Percentiles rank a stretch among this genome's conserved stretches.
Conservation (phyloP, 2,797 vertebrate genomes). For the Bovichtus diacanthus region DNA sequence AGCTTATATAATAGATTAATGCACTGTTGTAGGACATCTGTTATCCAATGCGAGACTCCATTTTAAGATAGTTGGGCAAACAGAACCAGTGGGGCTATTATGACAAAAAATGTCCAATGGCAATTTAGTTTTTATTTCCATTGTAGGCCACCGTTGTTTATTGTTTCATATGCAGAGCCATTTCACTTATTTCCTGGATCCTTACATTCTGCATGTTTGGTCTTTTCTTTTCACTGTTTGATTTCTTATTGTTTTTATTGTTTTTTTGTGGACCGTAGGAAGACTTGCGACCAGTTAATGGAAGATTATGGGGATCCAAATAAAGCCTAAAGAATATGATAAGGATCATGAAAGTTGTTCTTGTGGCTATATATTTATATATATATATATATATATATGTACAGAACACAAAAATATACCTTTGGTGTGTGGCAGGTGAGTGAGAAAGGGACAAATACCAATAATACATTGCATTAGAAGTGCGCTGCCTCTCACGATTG, state of each 20-base stretch:
- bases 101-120: too few species aligned
- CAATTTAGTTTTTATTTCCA: not conserved
- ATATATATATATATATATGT: too few species aligned
- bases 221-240: not conserved
- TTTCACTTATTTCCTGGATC: not conserved
- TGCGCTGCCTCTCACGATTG: constrained; percentile 19
- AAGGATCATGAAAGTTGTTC: not conserved
- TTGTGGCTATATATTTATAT: not conserved
- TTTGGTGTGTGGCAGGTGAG: constrained; percentile 1
- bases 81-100: not conserved
- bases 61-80: not conserved
- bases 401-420: too few species aligned
- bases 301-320: not conserved
- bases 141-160: not conserved
- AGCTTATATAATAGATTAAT: constrained; percentile 26
- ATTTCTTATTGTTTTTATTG: too few species aligned
- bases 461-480: constrained; percentile 20
- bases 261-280: not conserved
- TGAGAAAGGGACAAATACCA: constrained; percentile 24
- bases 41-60: not conserved
- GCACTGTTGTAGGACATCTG: not conserved
- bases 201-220: not conserved
- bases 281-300: not conserved
- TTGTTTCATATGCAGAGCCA: not conserved
- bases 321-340: not conserved